A percentile compares a stretch with the other conserved stretches of the same genome.
Conservation (phyloP, 2,797 vertebrate species). For the Mionectes olivaceus region DNA sequence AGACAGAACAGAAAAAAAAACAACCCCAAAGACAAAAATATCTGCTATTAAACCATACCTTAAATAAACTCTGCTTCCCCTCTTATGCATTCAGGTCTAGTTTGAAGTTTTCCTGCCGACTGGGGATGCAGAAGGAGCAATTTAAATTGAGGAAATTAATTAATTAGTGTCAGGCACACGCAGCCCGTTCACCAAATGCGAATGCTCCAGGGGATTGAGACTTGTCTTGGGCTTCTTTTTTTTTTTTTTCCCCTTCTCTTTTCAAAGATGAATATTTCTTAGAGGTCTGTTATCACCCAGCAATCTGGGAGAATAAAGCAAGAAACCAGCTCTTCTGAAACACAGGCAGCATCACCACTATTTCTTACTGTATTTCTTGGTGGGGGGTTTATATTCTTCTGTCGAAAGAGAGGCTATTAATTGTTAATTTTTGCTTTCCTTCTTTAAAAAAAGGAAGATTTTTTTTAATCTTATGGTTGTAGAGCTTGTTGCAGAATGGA, state of each 20-base stretch:
- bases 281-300: background rate
- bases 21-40: background rate
- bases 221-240: background rate
- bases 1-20: background rate
- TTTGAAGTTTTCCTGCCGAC: background rate
- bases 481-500: background rate
- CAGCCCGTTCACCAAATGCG: background rate
- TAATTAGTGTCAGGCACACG: constrained; percentile 29
- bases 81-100: constrained; percentile 24
- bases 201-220: background rate
- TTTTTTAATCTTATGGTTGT: background rate
- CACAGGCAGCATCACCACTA: background rate
- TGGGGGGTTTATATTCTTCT: background rate
- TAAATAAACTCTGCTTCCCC: background rate
- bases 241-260: background rate
- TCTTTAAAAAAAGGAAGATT: background rate
- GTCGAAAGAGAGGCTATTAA: background rate
- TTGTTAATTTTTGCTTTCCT: background rate
- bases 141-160: constrained; percentile 55
- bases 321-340: background rate
- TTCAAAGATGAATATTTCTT: background rate
- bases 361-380: background rate
- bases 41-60: background rate
- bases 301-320: background rate
- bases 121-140: constrained; percentile 19